Percentiles rank a stretch among this genome's conserved stretches.
Evolutionary conservation across 2,888 invertebrate genomes (phyloP).

Genomic region (Tiliacea aurago): DNA sequence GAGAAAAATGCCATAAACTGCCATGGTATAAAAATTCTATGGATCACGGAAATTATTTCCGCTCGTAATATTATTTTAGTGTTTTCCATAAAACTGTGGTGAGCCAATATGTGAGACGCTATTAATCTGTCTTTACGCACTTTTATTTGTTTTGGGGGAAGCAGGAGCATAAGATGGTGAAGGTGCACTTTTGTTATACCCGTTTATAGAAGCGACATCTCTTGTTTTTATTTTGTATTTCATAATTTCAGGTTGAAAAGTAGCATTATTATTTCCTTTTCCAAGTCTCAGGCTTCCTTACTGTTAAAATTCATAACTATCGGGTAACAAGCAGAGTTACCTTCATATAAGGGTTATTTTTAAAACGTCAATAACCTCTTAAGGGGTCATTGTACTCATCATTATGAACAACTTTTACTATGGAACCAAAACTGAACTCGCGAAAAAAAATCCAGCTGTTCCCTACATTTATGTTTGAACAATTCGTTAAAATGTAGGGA

Average conservation of each 20-base stretch:
- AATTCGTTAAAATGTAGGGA: too few species aligned
- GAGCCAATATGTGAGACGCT: conserved; percentile 44
- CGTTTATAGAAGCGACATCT: not conserved
- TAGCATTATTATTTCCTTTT: not conserved
- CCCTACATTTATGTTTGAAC: too few species aligned
- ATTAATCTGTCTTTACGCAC: conserved; percentile 43
- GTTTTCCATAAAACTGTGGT: conserved; percentile 57
- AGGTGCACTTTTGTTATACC: not conserved
- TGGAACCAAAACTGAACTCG: too few species aligned
- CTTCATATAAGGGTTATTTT: too few species aligned
- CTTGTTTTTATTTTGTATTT: too few species aligned
- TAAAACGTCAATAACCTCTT: too few species aligned
- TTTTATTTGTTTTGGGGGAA: conserved; percentile 24
- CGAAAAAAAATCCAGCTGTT: too few species aligned
- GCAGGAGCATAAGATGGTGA: not conserved
- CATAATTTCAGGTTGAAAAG: too few species aligned
- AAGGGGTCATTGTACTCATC: too few species aligned
- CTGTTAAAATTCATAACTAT: not conserved
- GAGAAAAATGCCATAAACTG: conserved; percentile 56
- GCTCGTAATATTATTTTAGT: conserved; percentile 64
- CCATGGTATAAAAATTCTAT: conserved; percentile 60
- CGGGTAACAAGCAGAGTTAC: too few species aligned
- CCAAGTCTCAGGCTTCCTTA: not conserved
- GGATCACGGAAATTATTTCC: conserved; percentile 57
- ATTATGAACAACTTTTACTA: too few species aligned